phyloP scores from a whole-genome alignment of 2,113 vertebrate species.

The Prolemur simus region DNA sequence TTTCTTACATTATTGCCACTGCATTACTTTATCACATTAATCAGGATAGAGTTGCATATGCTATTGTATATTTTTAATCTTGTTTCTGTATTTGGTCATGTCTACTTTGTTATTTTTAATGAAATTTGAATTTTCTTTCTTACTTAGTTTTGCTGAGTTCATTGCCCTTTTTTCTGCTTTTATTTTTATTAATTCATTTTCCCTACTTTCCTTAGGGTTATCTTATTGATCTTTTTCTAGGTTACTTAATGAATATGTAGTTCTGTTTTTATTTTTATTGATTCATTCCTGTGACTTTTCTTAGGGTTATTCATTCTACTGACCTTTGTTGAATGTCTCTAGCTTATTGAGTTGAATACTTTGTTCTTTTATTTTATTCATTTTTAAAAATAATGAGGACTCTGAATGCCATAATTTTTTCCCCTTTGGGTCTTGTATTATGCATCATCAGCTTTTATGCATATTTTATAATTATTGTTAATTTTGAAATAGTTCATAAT shows the following conservation, averaged over 20 bases:
- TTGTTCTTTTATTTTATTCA: not conserved
- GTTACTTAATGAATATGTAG: not conserved
- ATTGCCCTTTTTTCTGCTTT: not conserved
- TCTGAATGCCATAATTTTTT: not conserved
- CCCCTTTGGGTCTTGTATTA: not conserved
- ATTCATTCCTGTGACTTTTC: not conserved
- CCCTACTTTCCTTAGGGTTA: not conserved
- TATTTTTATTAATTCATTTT: not conserved
- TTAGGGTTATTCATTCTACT: not conserved
- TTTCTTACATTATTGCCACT: not conserved
- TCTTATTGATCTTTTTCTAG: constrained; percentile 18
- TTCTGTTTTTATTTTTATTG: constrained; percentile 39
- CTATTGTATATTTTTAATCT: not conserved
- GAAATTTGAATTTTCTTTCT: not conserved
- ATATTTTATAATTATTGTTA: not conserved
- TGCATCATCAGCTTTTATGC: not conserved
- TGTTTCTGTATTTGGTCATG: not conserved
- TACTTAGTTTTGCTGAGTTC: not conserved
- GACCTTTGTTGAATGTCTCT: not conserved
- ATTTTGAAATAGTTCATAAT: not conserved
- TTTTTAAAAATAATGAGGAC: not conserved
- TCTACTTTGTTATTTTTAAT: not conserved
- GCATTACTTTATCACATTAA: not conserved
- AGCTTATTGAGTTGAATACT: not conserved
- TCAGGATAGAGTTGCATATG: not conserved